Evolutionary conservation across 2,797 vertebrate species (phyloP).

Genomic region (Pitangus sulphuratus): DNA sequence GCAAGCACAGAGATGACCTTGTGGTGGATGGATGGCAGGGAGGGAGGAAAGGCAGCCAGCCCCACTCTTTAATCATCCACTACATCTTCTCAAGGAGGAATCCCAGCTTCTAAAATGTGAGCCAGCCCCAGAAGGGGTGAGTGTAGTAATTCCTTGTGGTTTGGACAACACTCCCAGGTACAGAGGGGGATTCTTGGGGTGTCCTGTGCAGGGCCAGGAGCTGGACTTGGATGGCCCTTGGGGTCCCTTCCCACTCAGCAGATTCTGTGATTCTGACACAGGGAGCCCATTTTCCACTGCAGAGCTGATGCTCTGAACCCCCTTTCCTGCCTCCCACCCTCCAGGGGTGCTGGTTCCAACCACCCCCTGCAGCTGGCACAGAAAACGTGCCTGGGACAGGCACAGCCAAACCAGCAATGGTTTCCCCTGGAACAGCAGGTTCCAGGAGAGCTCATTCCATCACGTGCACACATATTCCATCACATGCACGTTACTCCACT

Average conservation of each 20-base stretch:
- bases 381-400: background rate
- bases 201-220: background rate
- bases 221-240: fast-evolving
- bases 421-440: background rate
- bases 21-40: background rate
- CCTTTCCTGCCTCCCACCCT: fast-evolving
- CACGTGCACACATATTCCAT: background rate
- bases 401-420: background rate
- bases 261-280: fast-evolving
- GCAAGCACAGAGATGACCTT: background rate
- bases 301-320: background rate
- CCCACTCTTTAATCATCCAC: fast-evolving
- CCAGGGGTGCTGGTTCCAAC: fast-evolving
- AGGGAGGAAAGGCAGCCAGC: background rate
- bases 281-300: fast-evolving
- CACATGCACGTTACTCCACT: fast-evolving
- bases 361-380: background rate
- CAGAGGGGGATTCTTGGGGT: fast-evolving
- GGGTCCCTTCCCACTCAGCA: background rate
- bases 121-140: fast-evolving
- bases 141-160: background rate
- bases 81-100: background rate
- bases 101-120: fast-evolving
- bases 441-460: background rate
- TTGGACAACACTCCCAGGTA: fast-evolving